Conservation (phyloP, 2,888 invertebrate genomes). For the Drosophila melanocephala region DNA sequence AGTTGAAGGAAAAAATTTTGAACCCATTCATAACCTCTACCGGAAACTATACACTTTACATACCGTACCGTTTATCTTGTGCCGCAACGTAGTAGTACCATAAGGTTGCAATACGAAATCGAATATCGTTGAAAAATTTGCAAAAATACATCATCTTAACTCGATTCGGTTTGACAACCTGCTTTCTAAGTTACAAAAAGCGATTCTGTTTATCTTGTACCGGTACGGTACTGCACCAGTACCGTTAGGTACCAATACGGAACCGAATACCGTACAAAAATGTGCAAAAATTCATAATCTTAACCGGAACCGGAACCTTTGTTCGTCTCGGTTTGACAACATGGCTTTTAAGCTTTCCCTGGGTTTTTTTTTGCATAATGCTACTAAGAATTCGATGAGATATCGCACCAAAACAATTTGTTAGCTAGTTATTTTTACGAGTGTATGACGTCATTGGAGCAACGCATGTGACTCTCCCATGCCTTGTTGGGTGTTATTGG, state of each 20-base stretch:
- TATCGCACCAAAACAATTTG: not conserved
- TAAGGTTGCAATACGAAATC: not conserved
- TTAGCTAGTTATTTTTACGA: not conserved
- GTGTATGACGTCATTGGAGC: constrained; percentile 1
- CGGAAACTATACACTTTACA: not conserved
- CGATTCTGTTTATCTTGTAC: not conserved
- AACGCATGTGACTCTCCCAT: constrained; percentile 1
- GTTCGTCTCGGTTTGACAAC: not conserved
- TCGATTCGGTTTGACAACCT: not conserved
- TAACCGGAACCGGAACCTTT: not conserved
- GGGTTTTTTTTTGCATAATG: not conserved
- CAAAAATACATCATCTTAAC: not conserved
- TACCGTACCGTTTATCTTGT: not conserved
- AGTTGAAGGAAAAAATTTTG: not conserved
- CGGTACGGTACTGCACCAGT: not conserved
- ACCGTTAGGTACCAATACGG: not conserved
- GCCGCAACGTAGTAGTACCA: not conserved
- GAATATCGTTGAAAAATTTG: not conserved
- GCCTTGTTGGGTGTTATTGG: not conserved
- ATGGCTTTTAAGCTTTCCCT: not conserved
- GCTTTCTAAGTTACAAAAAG: not conserved
- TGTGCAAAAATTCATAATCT: no score
- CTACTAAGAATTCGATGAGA: not conserved
- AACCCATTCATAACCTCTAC: not conserved
- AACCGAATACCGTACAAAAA: not conserved